Conservation (phyloP, 2,797 vertebrate species). For the Margarornis squamiger region DNA sequence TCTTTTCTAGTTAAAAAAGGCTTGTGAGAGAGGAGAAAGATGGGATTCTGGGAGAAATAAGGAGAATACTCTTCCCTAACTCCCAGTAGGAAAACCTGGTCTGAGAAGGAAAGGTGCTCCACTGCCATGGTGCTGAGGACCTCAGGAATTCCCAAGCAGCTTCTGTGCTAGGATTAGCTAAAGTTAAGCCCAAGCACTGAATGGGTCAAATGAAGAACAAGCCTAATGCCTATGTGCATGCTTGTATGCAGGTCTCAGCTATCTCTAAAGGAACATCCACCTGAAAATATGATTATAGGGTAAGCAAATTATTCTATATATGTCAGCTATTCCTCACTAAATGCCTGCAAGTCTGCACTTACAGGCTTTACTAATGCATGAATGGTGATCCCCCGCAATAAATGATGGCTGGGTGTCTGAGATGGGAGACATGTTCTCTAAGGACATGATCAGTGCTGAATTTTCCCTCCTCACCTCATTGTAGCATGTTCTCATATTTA, state of each 20-base stretch:
- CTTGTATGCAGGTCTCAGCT: background rate
- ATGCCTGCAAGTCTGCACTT: background rate
- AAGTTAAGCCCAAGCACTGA: background rate
- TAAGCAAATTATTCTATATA: background rate
- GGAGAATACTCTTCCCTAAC: background rate
- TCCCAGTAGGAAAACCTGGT: background rate
- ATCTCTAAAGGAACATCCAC: background rate
- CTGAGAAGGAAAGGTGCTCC: background rate
- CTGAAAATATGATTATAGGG: background rate
- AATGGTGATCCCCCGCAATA: background rate
- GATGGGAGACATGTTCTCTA: too few relatives aligned
- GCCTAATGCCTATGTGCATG: background rate
- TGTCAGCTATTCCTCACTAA: background rate
- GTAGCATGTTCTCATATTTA: background rate
- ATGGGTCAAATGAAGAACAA: background rate
- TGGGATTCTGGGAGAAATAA: background rate
- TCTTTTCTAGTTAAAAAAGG: background rate
- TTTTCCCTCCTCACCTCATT: fast-evolving
- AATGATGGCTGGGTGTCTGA: background rate
- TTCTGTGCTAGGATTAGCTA: background rate
- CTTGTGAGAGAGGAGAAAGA: background rate
- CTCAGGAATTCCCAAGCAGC: background rate
- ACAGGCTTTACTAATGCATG: background rate
- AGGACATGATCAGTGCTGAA: background rate
- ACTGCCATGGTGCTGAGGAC: background rate